Evolutionary conservation across 2,797 vertebrate genomes (phyloP).

Genomic region (Enteromius treurensis): DNA sequence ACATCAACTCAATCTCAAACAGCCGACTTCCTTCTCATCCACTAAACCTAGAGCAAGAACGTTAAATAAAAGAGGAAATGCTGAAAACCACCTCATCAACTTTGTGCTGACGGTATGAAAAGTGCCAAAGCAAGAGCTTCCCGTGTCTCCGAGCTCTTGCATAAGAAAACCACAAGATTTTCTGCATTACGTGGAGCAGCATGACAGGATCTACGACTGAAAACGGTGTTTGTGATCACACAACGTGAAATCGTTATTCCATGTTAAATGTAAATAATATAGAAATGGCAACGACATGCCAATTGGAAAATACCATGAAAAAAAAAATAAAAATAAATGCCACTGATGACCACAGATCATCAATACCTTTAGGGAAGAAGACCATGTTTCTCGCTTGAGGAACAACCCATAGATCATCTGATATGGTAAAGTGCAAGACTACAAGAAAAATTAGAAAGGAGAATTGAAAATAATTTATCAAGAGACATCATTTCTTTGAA

Average conservation of each 20-base stretch:
- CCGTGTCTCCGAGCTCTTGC: slow-evolving; percentile 9
- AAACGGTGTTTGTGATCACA: background rate
- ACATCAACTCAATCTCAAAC: background rate
- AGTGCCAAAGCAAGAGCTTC: slow-evolving; percentile 31
- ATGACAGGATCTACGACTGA: background rate
- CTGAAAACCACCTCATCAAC: background rate
- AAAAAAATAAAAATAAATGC: background rate
- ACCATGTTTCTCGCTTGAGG: background rate
- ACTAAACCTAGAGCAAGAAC: background rate
- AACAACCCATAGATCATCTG: slow-evolving; percentile 30
- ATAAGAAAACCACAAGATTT: slow-evolving; percentile 15
- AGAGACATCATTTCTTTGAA: background rate
- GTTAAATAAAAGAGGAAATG: slow-evolving; percentile 18
- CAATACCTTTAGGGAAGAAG: slow-evolving; percentile 19
- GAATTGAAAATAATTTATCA: background rate
- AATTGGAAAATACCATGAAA: slow-evolving; percentile 12
- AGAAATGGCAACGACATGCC: background rate
- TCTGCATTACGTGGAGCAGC: slow-evolving; percentile 6
- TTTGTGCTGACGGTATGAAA: background rate
- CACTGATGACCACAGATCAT: background rate
- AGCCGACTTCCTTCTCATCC: slow-evolving; percentile 1
- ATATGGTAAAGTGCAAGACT: slow-evolving; percentile 59
- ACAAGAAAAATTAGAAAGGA: slow-evolving; percentile 20
- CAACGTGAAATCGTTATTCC: background rate
- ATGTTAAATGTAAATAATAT: slow-evolving; percentile 5